Percentiles rank a stretch among this genome's conserved stretches.
Evolutionary conservation across 2,888 invertebrate species (phyloP).

Genomic region (Clistopyga incitator): DNA sequence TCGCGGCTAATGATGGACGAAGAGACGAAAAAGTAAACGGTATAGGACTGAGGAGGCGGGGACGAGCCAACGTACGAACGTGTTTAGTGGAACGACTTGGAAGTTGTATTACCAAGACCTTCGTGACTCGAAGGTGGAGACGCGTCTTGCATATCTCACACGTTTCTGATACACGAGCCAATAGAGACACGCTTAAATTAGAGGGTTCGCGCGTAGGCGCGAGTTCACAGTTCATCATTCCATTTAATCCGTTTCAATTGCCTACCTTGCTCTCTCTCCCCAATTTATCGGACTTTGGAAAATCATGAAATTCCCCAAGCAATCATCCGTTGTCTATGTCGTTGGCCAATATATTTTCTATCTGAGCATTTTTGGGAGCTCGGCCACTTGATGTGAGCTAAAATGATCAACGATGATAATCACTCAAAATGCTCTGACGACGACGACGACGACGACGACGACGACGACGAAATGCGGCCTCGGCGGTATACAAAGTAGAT

Average conservation of each 20-base stretch:
- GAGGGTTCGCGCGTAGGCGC: slow-evolving; percentile 11
- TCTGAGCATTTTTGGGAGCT: neutral
- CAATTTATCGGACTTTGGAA: too few species aligned
- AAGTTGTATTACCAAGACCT: slow-evolving; percentile 28
- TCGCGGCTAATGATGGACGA: slow-evolving; percentile 7
- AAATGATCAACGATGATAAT: slow-evolving; percentile 14
- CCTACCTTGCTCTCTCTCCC: too few species aligned
- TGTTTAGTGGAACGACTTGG: neutral
- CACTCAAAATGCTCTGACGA: neutral
- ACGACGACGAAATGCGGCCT: too few species aligned
- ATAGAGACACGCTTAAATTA: neutral
- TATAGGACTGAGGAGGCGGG: neutral
- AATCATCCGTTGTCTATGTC: neutral
- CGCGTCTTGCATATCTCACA: slow-evolving; percentile 18
- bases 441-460: too few species aligned
- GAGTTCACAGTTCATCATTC: too few species aligned
- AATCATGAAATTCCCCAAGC: neutral
- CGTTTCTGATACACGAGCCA: slow-evolving; percentile 24
- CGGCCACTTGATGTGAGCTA: neutral
- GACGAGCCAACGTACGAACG: neutral
- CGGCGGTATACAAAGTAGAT: slow-evolving; percentile 3
- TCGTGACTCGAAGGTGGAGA: slow-evolving; percentile 27
- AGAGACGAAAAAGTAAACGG: slow-evolving; percentile 6
- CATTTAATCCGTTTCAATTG: too few species aligned
- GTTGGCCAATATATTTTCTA: neutral